Evolutionary conservation across 2,797 vertebrate species (phyloP).

Genomic region (Karalla daura): DNA sequence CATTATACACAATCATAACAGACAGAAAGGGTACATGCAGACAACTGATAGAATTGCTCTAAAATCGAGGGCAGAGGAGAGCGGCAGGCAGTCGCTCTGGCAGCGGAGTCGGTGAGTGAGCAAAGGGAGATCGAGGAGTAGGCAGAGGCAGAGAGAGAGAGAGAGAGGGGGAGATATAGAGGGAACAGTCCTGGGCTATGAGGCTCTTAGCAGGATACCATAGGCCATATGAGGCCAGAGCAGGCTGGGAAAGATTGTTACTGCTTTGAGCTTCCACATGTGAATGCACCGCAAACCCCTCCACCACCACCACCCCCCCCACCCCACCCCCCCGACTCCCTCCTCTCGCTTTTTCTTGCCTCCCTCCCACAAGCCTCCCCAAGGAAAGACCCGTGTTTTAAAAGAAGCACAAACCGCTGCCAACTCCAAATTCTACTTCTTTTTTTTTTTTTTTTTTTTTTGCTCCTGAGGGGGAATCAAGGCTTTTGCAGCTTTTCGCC

Average conservation of each 20-base stretch:
- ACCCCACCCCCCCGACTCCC: no score
- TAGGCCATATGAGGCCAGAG: slow-evolving; percentile 73
- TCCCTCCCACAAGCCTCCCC: slow-evolving; percentile 67
- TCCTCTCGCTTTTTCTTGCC: slow-evolving; percentile 33
- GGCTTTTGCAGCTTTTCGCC: slow-evolving; percentile 34
- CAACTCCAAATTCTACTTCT: slow-evolving; percentile 62
- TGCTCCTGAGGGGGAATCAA: slow-evolving; percentile 60
- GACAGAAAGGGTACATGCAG: slow-evolving; percentile 71
- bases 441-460: no score
- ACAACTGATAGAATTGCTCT: slow-evolving; percentile 67
- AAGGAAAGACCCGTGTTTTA: slow-evolving; percentile 71
- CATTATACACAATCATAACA: slow-evolving; percentile 78
- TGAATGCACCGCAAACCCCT: slow-evolving; percentile 71
- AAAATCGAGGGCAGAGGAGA: slow-evolving; percentile 53
- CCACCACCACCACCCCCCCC: no score
- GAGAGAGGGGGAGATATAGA: slow-evolving; percentile 29
- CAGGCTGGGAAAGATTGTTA: slow-evolving; percentile 76
- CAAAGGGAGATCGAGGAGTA: slow-evolving; percentile 28
- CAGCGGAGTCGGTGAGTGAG: slow-evolving; percentile 27
- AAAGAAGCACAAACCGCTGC: slow-evolving; percentile 74
- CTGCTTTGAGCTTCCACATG: slow-evolving; percentile 77
- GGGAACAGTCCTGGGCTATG: slow-evolving; percentile 38
- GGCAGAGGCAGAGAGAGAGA: slow-evolving; percentile 21
- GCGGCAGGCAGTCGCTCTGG: slow-evolving; percentile 41
- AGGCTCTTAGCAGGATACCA: slow-evolving; percentile 62